A percentile compares a stretch with the other conserved stretches of the same genome.
phyloP scores from a whole-genome alignment of 2,797 vertebrate species.

The Heterohyrax brucei region DNA sequence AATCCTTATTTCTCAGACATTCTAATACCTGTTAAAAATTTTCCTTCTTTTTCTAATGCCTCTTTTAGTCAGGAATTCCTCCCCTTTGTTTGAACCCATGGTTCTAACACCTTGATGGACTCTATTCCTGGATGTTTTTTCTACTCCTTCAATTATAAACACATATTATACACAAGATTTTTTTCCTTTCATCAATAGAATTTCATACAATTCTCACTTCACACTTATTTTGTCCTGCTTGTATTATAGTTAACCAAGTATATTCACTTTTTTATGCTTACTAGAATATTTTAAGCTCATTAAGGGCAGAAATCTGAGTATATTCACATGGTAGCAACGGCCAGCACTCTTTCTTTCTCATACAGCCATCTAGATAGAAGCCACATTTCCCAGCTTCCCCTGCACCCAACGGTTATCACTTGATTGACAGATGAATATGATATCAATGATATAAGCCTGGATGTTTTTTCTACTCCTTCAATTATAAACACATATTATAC shows the following conservation, averaged over 20 bases:
- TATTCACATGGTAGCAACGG: neutral
- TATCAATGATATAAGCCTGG: neutral
- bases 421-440: neutral
- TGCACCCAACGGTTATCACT: neutral
- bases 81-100: neutral
- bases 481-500: slow-evolving; percentile 28
- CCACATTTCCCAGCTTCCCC: neutral
- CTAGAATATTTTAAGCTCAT: slow-evolving; percentile 27
- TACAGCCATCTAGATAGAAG: neutral
- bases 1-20: neutral
- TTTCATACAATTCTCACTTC: slow-evolving; percentile 15
- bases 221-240: slow-evolving; percentile 23
- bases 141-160: slow-evolving; percentile 50
- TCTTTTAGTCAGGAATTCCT: slow-evolving; percentile 7
- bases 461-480: slow-evolving; percentile 40
- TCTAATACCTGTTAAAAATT: neutral
- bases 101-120: neutral
- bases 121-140: slow-evolving; percentile 4
- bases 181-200: neutral
- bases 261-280: neutral
- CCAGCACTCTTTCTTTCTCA: slow-evolving; percentile 18
- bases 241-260: neutral
- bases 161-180: slow-evolving; percentile 27
- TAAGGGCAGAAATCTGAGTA: neutral
- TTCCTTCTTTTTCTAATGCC: neutral